These are phyloP conservation scores for Myotis daubentonii DNA, from an alignment of 2,797 vertebrate species.

Conservation along the genomic window DNA sequence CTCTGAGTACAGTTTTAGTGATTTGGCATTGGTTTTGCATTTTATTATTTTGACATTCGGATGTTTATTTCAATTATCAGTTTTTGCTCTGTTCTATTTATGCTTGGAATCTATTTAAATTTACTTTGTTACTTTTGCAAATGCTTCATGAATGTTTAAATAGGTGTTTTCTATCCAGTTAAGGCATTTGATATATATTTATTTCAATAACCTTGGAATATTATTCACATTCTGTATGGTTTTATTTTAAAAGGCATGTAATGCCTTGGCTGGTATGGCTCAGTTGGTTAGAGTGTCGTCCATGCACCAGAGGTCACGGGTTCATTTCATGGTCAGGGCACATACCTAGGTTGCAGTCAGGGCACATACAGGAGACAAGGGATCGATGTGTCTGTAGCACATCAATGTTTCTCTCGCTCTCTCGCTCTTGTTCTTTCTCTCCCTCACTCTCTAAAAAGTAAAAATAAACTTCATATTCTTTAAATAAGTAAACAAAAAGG, in stretches of 20 bases:
- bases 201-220: conserved; percentile 2
- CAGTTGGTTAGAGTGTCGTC: background rate
- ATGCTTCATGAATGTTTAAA: conserved; percentile 28
- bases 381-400: background rate
- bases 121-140: conserved; percentile 21
- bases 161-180: background rate
- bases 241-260: background rate
- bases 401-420: background rate
- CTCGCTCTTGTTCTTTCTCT: background rate
- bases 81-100: conserved; percentile 2
- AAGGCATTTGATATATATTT: background rate
- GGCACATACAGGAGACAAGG: too few species aligned
- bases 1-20: background rate
- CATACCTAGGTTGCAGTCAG: background rate
- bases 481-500: background rate
- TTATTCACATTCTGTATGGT: background rate
- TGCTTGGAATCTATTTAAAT: conserved; percentile 49
- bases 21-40: background rate
- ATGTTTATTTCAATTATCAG: background rate
- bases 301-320: background rate
- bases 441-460: background rate
- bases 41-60: conserved; percentile 50
- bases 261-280: background rate
- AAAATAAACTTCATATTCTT: background rate
- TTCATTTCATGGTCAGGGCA: background rate